Conservation (phyloP, 2,797 vertebrate genomes). For the Triplophysa bombifrons region DNA sequence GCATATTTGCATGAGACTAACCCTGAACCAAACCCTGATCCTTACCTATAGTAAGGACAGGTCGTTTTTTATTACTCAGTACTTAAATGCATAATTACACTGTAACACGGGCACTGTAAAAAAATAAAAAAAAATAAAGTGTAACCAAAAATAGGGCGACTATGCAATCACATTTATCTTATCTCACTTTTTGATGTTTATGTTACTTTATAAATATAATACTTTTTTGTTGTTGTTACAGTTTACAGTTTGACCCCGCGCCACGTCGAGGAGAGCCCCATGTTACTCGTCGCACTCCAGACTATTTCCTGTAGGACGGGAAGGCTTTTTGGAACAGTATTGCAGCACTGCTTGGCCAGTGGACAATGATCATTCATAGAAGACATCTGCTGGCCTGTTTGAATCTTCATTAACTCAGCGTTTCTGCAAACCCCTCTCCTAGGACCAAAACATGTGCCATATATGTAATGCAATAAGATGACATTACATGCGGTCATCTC, state of each 20-base stretch:
- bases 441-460: slow-evolving; percentile 72
- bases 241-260: slow-evolving; percentile 97
- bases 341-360: slow-evolving; percentile 65
- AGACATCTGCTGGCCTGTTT: slow-evolving; percentile 71
- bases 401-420: slow-evolving; percentile 75
- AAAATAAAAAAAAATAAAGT: no score
- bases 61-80: no score
- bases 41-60: no score
- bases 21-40: no score
- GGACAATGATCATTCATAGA: slow-evolving; percentile 73
- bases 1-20: no score
- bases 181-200: not conserved
- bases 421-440: slow-evolving; percentile 75
- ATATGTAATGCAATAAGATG: slow-evolving; percentile 32
- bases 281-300: slow-evolving; percentile 94
- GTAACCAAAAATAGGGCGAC: no score
- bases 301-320: slow-evolving; percentile 93
- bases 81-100: no score
- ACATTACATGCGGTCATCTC: not conserved
- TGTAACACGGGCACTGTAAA: no score
- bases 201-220: not conserved
- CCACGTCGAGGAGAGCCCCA: slow-evolving; percentile 96
- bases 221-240: slow-evolving; percentile 57
- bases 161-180: not conserved
- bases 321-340: slow-evolving; percentile 67